phyloP scores from a whole-genome alignment of 2,888 invertebrate genomes.

The Matsumyia berberina region DNA sequence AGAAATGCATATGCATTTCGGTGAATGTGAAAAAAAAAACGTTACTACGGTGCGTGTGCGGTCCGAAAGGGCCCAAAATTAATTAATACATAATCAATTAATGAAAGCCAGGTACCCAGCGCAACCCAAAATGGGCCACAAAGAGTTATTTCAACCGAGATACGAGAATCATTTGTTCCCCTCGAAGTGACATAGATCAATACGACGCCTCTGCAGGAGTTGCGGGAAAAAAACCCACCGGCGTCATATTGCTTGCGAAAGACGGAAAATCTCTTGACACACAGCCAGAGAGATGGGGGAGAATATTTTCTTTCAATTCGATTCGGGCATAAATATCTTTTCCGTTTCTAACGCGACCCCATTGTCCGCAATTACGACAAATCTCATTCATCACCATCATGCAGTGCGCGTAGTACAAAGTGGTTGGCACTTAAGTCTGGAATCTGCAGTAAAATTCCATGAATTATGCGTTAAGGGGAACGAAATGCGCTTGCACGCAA shows the following conservation, averaged over 20 bases:
- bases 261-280: constrained; percentile 40
- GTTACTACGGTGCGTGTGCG: too few species aligned
- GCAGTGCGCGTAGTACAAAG: constrained; percentile 53
- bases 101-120: constrained; percentile 49
- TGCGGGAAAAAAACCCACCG: constrained; percentile 29
- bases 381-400: constrained; percentile 69
- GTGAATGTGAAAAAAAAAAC: not conserved
- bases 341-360: constrained; percentile 43
- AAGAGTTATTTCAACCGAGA: constrained; percentile 52
- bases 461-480: constrained; percentile 34
- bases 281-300: constrained; percentile 34
- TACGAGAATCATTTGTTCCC: constrained; percentile 11
- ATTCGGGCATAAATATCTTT: constrained; percentile 58
- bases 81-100: constrained; percentile 74
- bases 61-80: constrained; percentile 61
- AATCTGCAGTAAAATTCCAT: constrained; percentile 63
- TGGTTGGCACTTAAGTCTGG: constrained; percentile 57
- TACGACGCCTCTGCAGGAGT: constrained; percentile 58
- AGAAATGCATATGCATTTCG: constrained; percentile 45
- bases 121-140: constrained; percentile 51
- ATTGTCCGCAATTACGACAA: constrained; percentile 71
- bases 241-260: constrained; percentile 43
- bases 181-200: constrained; percentile 65
- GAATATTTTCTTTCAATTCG: constrained; percentile 61
- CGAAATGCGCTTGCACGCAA: constrained; percentile 19